Evolutionary conservation across 2,113 vertebrate species (phyloP).

Genomic region (Phasianus colchicus): DNA sequence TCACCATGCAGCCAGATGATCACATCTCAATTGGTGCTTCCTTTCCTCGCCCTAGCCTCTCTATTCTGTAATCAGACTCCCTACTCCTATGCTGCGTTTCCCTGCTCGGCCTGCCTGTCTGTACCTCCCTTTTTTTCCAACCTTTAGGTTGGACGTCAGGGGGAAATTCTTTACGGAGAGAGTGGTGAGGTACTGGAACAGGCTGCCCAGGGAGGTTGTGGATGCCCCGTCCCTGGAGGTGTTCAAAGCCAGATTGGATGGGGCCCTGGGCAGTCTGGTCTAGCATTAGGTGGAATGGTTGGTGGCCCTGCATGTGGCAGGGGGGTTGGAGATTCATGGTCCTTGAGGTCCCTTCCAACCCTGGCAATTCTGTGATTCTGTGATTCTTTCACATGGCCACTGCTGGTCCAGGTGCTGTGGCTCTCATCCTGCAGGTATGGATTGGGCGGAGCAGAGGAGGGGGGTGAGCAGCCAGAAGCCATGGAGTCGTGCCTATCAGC

Average conservation of each 20-base stretch:
- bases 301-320: too few relatives aligned
- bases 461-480: not conserved
- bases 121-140: not conserved
- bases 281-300: too few relatives aligned
- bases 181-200: too few relatives aligned
- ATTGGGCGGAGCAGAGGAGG: not conserved
- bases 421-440: not conserved
- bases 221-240: too few relatives aligned
- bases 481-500: not conserved
- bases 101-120: not conserved
- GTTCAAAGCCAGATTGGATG: too few relatives aligned
- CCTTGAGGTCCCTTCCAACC: too few relatives aligned
- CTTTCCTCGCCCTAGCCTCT: not conserved
- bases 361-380: too few relatives aligned
- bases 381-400: not conserved
- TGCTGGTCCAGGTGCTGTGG: rapidly evolving
- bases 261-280: too few relatives aligned
- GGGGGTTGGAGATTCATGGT: too few relatives aligned
- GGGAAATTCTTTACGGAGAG: too few relatives aligned
- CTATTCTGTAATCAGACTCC: not conserved
- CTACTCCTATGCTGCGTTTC: not conserved
- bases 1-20: not conserved
- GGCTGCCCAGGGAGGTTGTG: too few relatives aligned
- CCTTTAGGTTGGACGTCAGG: too few relatives aligned
- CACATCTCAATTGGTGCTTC: not conserved